Evolutionary conservation across 2,797 vertebrate species (phyloP).

Genomic region (Tokudaia tokunoshimensis): DNA sequence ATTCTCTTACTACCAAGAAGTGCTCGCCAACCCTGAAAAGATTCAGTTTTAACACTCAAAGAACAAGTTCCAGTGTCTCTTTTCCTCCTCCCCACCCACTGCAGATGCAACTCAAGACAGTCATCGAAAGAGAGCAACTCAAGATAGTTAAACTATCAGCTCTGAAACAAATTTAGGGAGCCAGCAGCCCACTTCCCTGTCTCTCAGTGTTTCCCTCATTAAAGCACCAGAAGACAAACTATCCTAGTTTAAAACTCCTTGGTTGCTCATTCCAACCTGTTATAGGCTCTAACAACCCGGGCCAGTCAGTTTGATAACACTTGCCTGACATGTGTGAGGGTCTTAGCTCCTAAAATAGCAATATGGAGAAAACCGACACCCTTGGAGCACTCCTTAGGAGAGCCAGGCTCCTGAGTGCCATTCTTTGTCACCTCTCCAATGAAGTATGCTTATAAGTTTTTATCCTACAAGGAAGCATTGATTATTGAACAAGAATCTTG

Average conservation of each 20-base stretch:
- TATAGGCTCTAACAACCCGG: not conserved
- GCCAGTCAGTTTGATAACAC: conserved; percentile 2
- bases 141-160: not conserved
- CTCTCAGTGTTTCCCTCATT: not conserved
- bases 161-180: not conserved
- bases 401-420: not conserved
- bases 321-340: conserved; percentile 22
- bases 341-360: conserved; percentile 11
- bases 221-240: not conserved
- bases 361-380: not conserved
- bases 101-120: not conserved
- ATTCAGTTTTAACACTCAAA: not conserved
- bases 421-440: not conserved
- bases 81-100: not conserved
- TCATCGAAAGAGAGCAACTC: not conserved
- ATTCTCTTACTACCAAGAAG: not conserved
- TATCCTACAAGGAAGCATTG: conserved; percentile 10
- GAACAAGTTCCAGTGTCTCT: not conserved
- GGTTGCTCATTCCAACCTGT: not conserved
- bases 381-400: not conserved
- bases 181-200: not conserved
- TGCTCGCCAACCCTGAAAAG: not conserved
- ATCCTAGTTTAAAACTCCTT: not conserved
- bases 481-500: conserved; percentile 66
- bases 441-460: conserved; percentile 16